These are phyloP conservation scores for Drosophila histrio DNA, from an alignment of 2,888 invertebrate genomes.

Conservation along the genomic window DNA sequence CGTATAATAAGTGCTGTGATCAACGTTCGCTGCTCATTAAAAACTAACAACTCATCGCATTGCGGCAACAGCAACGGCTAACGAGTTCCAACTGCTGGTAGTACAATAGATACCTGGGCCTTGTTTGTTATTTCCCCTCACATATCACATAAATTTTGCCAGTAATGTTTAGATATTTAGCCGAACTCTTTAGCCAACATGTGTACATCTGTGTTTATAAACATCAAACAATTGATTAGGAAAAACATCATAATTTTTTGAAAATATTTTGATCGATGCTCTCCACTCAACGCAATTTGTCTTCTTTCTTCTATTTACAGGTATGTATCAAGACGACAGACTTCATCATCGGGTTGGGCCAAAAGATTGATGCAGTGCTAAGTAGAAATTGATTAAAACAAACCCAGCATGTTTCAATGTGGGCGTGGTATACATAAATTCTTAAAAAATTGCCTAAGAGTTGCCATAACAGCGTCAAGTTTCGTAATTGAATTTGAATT, in stretches of 20 bases:
- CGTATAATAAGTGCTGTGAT: conserved; percentile 52
- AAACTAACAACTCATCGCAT: conserved; percentile 67
- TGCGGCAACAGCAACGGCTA: conserved; percentile 42
- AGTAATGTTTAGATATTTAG: conserved; percentile 47
- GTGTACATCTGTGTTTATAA: conserved; percentile 16
- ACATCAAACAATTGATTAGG: conserved; percentile 61
- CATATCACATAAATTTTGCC: conserved; percentile 29
- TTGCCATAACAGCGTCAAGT: not conserved
- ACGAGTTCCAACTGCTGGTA: conserved; percentile 60
- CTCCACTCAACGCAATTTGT: conserved; percentile 62
- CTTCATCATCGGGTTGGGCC: not conserved
- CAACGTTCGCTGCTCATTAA: conserved; percentile 53
- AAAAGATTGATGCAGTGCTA: conserved; percentile 63
- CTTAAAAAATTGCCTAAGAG: not conserved
- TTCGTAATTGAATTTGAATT: not conserved
- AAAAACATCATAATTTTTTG: conserved; percentile 55
- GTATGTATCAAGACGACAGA: conserved; percentile 48
- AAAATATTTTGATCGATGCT: conserved; percentile 65
- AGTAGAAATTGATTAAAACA: conserved; percentile 54
- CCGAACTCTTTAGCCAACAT: conserved; percentile 10
- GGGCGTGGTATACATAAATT: conserved; percentile 28
- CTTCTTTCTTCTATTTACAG: conserved; percentile 57
- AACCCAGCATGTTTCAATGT: conserved; percentile 6
- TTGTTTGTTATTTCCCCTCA: conserved; percentile 39
- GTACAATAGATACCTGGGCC: conserved; percentile 48